These are phyloP conservation scores for Eumacrocentrus americanus DNA, from an alignment of 2,888 invertebrate genomes.

Conservation along the genomic window DNA sequence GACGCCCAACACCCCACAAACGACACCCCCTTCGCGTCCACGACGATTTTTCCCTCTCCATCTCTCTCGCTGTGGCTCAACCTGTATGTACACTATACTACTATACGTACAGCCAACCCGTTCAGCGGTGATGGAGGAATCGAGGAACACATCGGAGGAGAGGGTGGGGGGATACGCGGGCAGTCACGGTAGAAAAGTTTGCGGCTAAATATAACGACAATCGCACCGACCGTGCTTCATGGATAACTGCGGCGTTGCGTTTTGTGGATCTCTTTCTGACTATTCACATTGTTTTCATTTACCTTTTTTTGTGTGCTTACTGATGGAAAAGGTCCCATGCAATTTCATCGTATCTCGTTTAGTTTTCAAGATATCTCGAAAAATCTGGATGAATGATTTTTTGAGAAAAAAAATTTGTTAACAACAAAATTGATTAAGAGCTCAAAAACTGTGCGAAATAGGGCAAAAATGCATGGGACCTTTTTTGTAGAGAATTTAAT, in stretches of 20 bases:
- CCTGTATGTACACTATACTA: no score
- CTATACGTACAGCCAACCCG: conserved; percentile 5
- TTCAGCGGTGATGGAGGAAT: not conserved
- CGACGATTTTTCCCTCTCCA: conserved; percentile 14
- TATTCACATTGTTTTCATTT: not conserved
- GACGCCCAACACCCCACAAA: conserved; percentile 24
- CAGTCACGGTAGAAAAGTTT: conserved; percentile 35
- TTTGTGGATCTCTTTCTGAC: not conserved
- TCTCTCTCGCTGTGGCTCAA: not conserved
- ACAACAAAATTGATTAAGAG: no score
- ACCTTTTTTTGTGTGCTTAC: no score
- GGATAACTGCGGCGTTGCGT: conserved; percentile 12
- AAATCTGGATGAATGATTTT: no score
- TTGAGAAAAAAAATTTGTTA: no score
- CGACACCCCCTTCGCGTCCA: conserved; percentile 32
- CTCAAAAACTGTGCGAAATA: no score
- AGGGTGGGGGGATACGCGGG: not conserved
- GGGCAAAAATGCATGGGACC: no score
- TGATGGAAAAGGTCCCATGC: no score
- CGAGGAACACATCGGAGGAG: conserved; percentile 18
- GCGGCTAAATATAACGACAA: conserved; percentile 44
- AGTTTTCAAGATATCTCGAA: no score
- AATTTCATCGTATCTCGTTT: no score
- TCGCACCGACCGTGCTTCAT: conserved; percentile 18
- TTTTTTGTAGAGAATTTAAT: no score